Percentiles rank a stretch among this genome's conserved stretches.
phyloP scores from a whole-genome alignment of 2,888 invertebrate species.

The Pollenia angustigena region DNA sequence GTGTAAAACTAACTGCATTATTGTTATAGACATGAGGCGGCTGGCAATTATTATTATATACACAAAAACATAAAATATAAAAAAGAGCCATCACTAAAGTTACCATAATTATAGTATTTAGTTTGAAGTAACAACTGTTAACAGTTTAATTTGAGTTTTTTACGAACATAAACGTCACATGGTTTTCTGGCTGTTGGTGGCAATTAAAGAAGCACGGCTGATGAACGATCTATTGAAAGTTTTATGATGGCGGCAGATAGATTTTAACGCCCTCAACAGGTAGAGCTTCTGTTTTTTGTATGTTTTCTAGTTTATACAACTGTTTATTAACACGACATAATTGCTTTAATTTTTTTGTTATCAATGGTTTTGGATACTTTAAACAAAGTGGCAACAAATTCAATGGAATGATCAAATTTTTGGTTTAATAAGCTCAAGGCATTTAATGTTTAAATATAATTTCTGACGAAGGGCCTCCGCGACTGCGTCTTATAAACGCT shows the following conservation, averaged over 20 bases:
- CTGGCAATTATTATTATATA: constrained; percentile 22
- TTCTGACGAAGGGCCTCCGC: too few species aligned
- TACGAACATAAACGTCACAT: constrained; percentile 7
- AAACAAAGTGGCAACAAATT: too few species aligned
- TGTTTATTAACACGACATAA: neutral
- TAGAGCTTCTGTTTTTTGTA: neutral
- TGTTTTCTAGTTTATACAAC: neutral
- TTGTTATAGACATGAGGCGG: constrained; percentile 21
- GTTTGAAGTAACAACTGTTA: constrained; percentile 5
- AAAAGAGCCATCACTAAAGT: neutral
- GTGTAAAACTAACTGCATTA: neutral
- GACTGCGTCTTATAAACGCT: too few species aligned
- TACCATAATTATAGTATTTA: constrained; percentile 8
- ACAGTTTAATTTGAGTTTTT: neutral
- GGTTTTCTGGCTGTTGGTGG: constrained; percentile 4
- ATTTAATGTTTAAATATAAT: too few species aligned
- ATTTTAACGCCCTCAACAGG: neutral
- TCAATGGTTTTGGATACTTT: neutral
- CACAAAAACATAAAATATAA: neutral
- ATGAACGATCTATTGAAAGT: neutral
- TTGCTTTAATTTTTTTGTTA: neutral
- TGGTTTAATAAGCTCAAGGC: too few species aligned
- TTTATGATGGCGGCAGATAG: neutral
- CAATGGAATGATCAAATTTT: too few species aligned
- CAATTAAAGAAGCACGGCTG: neutral